Conservation (phyloP, 1,140 invertebrate genomes). For the Polypedilum pembai region DNA sequence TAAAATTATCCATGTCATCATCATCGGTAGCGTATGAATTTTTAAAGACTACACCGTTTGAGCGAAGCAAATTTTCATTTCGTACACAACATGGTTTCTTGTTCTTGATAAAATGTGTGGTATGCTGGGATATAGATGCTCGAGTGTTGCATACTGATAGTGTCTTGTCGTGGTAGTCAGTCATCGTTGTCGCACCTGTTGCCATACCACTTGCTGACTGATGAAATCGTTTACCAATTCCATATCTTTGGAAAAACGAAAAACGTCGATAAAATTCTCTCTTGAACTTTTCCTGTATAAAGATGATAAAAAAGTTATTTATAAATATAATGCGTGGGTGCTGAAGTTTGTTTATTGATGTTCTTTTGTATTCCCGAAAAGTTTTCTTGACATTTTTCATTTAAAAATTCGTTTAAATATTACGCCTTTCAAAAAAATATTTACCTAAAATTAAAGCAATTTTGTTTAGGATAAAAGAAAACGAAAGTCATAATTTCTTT, state of each 20-base stretch:
- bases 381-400: too few species aligned
- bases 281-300: constrained; percentile 61
- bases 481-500: too few species aligned
- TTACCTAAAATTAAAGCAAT: too few species aligned
- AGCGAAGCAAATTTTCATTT: not conserved
- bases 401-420: too few species aligned
- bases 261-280: constrained; percentile 60
- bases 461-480: too few species aligned
- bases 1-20: constrained; percentile 16
- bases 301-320: constrained; percentile 22
- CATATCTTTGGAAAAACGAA: constrained; percentile 38
- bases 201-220: constrained; percentile 2
- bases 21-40: constrained; percentile 4
- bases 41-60: not conserved
- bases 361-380: too few species aligned
- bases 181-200: constrained; percentile 21
- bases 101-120: not conserved
- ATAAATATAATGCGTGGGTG: too few species aligned
- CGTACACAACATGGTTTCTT: constrained; percentile 19
- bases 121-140: not conserved
- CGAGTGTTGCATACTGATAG: not conserved
- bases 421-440: too few species aligned
- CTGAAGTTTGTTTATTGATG: too few species aligned
- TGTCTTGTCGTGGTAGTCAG: constrained; percentile 6
- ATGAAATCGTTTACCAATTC: constrained; percentile 23